Evolutionary conservation across 2,888 invertebrate species (phyloP), one percentile per base, ranked within the genome.

Genomic region (Chymomyza amoena): DNA sequence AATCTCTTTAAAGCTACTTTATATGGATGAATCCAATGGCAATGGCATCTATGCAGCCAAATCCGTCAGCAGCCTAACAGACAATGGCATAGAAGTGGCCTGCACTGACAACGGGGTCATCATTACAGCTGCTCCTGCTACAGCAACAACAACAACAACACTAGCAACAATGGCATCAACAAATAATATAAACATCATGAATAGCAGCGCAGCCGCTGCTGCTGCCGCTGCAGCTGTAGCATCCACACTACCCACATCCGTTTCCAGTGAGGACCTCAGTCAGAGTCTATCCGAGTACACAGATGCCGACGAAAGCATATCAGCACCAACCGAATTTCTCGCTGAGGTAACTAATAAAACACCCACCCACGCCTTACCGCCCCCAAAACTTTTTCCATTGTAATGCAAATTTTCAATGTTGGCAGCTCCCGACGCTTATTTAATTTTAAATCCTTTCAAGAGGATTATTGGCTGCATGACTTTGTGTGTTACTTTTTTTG

Each of bases 291-390:
- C 94, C 75, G 95, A 95, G 86, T 94, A 94, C 84, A 94, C 94
- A 20, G 94, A 94, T 85, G 95, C 95, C 64, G 95, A 95, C 90
- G 95, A 95, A 88, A 94, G 95, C 81, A 93, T 94, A 86, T 95
- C 95, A 73, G 96, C 96, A 51, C 96, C 96, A 61, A 95, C 95
- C 73, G 96, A 96, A 91, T 94, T 95, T 90, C 93, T 96, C 56
- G 95, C 95, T 61, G 96, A 96, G 94, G 95, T 95, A 88, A 76
- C 80, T 56, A 52, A 13, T n/a, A 50, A 69, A 25, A 25, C 25
- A 28, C 20, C n/a, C n/a, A n/a, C n/a, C 25, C 59, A 59, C 28
- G 6, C 16, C 13, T 10, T 18, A 15, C 57, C 25, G 6, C 25
- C 18, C 25, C 15, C 57, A n/a, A 59, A 59, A 15, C 51, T 20